Base-by-base conservation (phyloP, 53 echinoderm and acorn worm genomes). In the Glandiceps talaboti region DNA sequence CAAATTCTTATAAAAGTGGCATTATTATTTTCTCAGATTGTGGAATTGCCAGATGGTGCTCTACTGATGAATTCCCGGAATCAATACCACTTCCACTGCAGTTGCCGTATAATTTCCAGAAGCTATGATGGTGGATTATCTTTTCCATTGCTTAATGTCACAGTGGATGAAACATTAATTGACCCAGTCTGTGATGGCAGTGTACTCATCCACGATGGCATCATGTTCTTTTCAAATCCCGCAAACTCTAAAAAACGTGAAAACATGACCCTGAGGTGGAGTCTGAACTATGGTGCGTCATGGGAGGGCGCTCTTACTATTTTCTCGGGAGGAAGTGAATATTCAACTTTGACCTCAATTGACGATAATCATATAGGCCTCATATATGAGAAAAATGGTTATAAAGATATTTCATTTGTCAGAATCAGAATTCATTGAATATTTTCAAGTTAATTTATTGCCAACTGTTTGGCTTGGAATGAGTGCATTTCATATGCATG, bases 221-320 rank as follows among this genome's bases (percentile, higher is more conserved):
- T 76, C 27, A 76, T 94, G 31, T 94, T 85, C 79, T 91, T 94
- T 33, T 89, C 91, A 14, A 91, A 94, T 33, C 85, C 94, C 14
- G 82, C 81, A 1, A 86, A 78, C 77, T 33, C 82, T 0, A 33
- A 29, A 0, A 31, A 77, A 27, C 81, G 94, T 26, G 77, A 85
- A 1, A 89, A 94, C 26, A 89, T 94, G 80, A 91, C 91, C 0
- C 33, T 94, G 27, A 82, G 89, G 28, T 91, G 91, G 94, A 94
- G 94, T 76, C 1, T 29, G 1, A 81, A 94, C 33, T 84, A 28
- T 0, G 94, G 94, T 1, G 75, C 28, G 25, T 77, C 89, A 25
- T 94, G 94, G 94, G 83, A 81, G 1, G 79, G 80, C n/a, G 33
- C 82, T 1, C 28, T 94, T 20, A 81, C 84, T 26, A 77, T 94